Conservation (phyloP, 2,113 vertebrate genomes). For the Charadrius vociferus region DNA sequence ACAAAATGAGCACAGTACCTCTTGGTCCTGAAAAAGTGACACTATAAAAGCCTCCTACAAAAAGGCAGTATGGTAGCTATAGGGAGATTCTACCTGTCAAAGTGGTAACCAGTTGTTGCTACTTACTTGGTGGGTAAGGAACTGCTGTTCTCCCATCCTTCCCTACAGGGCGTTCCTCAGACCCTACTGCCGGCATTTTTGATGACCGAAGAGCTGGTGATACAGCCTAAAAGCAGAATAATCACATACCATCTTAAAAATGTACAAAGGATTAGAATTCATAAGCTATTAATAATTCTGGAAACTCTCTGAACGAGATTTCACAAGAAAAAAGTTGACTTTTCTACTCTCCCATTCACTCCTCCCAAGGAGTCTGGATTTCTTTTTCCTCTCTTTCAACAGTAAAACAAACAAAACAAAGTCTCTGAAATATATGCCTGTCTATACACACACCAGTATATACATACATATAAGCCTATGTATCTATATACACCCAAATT, state of each 20-base stretch:
- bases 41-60: background rate
- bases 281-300: background rate
- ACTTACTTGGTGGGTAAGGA: constrained; percentile 94
- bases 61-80: background rate
- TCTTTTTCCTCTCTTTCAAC: background rate
- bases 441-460: too few relatives aligned
- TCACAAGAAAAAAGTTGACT: background rate
- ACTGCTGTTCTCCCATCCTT: constrained; percentile 91
- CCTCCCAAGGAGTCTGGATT: background rate
- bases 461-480: accelerated
- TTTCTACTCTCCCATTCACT: background rate
- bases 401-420: background rate
- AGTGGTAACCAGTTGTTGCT: background rate
- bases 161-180: constrained; percentile 88
- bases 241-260: background rate
- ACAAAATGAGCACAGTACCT: background rate
- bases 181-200: constrained; percentile 79
- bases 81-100: background rate
- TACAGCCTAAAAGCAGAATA: constrained; percentile 74
- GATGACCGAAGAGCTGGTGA: constrained; percentile 87
- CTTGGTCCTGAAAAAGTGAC: background rate
- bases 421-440: background rate
- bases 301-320: background rate
- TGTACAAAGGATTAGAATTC: background rate
- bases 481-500: background rate